Conservation (phyloP, 2,888 invertebrate genomes). For the Hesperia comma region DNA sequence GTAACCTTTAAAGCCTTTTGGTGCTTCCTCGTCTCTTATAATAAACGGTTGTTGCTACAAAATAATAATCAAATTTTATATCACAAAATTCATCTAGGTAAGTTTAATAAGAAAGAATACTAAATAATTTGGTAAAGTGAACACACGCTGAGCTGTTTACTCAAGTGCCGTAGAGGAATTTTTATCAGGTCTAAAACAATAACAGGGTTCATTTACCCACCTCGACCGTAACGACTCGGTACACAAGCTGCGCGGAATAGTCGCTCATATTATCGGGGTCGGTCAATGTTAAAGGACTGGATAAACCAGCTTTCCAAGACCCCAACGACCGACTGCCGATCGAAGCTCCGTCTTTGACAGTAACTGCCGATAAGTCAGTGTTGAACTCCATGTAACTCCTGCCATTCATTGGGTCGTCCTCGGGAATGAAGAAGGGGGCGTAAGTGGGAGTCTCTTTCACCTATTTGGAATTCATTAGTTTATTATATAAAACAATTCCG, state of each 20-base stretch:
- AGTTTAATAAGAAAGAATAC: constrained; percentile 38
- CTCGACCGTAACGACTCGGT: constrained; percentile 92
- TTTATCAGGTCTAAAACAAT: constrained; percentile 64
- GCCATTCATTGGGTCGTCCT: constrained; percentile 87
- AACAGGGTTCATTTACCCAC: constrained; percentile 84
- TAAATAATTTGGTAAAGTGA: no score
- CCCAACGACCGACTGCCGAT: constrained; percentile 89
- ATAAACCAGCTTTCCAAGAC: constrained; percentile 90
- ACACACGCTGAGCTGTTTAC: constrained; percentile 56
- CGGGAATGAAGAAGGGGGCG: constrained; percentile 86
- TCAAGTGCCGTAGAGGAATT: constrained; percentile 65
- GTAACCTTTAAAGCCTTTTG: constrained; percentile 91
- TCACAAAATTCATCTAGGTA: no score
- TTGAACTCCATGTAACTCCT: constrained; percentile 90
- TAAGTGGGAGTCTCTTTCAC: constrained; percentile 87
- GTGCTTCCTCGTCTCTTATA: constrained; percentile 86
- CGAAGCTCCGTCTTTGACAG: constrained; percentile 88
- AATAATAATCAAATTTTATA: constrained; percentile 33
- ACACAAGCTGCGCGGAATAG: constrained; percentile 92
- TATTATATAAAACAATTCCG: no score
- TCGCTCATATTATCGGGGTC: constrained; percentile 88
- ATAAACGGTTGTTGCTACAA: constrained; percentile 93
- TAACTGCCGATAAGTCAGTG: constrained; percentile 88
- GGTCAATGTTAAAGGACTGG: constrained; percentile 86
- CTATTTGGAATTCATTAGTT: constrained; percentile 57